Percentiles rank a stretch among this genome's conserved stretches.
These are phyloP conservation scores for Hirtodrosophila cameraria DNA, from an alignment of 2,888 invertebrate genomes.

Conservation along the genomic window DNA sequence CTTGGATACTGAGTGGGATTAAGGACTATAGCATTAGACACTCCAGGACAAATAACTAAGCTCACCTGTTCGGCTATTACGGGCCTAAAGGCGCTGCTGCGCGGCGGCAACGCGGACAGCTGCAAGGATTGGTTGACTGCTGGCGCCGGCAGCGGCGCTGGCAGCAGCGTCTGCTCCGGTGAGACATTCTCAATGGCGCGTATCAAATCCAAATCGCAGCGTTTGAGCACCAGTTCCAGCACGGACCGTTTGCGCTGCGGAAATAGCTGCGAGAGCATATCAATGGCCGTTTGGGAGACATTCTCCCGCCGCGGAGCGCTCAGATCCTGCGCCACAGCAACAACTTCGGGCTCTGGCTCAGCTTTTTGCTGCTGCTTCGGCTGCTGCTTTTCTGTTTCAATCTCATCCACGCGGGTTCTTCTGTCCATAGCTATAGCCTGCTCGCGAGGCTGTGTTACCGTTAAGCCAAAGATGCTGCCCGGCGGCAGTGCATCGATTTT, in stretches of 20 bases:
- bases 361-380: constrained; percentile 1
- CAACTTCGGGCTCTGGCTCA: constrained; percentile 17
- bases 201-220: constrained; percentile 95
- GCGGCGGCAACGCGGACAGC: constrained; percentile 34
- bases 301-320: constrained; percentile 57
- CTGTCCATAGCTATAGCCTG: constrained; percentile 64
- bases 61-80: constrained; percentile 72
- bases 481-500: constrained; percentile 91
- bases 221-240: constrained; percentile 94
- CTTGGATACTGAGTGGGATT: constrained; percentile 38
- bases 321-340: constrained; percentile 58
- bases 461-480: constrained; percentile 95
- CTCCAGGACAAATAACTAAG: neutral
- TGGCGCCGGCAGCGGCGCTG: constrained; percentile 2
- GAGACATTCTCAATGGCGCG: constrained; percentile 84
- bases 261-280: constrained; percentile 94
- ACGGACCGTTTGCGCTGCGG: constrained; percentile 95
- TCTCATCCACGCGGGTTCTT: neutral
- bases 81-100: constrained; percentile 79
- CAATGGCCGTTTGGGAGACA: constrained; percentile 91
- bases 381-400: neutral
- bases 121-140: constrained; percentile 23
- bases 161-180: constrained; percentile 34
- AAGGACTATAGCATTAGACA: neutral
- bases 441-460: constrained; percentile 90